These are phyloP conservation scores for Xiphorhynchus elegans DNA, from an alignment of 2,113 vertebrate species.

Conservation along the genomic window DNA sequence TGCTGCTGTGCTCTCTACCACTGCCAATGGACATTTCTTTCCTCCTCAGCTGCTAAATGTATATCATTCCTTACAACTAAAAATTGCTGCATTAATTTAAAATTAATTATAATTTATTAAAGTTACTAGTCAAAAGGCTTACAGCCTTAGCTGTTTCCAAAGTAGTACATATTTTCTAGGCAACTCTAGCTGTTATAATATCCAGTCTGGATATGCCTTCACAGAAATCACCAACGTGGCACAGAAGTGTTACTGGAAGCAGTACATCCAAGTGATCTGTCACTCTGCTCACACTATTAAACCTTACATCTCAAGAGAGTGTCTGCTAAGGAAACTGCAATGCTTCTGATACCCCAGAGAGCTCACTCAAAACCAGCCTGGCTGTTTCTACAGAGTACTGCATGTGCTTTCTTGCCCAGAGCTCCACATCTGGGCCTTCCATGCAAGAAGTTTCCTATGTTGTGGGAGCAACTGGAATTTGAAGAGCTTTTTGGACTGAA, in stretches of 20 bases:
- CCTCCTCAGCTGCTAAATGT: not conserved
- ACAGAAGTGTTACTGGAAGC: not conserved
- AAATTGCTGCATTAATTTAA: not conserved
- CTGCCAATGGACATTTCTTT: not conserved
- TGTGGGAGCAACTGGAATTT: not conserved
- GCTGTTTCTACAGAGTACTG: not conserved
- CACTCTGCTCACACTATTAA: not conserved
- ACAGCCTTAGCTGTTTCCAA: not conserved
- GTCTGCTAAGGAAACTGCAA: not conserved
- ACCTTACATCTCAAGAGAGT: not conserved
- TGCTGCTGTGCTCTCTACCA: not conserved
- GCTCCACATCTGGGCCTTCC: not conserved
- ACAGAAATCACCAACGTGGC: not conserved
- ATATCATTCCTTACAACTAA: not conserved
- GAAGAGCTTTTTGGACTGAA: not conserved
- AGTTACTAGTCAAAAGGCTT: not conserved
- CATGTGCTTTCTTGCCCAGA: accelerated
- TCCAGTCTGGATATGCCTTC: not conserved
- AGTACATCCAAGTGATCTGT: not conserved
- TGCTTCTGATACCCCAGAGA: not conserved
- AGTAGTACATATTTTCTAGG: not conserved
- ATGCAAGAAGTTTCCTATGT: not conserved
- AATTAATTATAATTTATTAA: not conserved
- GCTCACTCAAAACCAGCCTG: not conserved
- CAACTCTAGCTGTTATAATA: not conserved